Base-by-base conservation (phyloP, 2,113 vertebrate genomes). In the Pholis gunnellus region DNA sequence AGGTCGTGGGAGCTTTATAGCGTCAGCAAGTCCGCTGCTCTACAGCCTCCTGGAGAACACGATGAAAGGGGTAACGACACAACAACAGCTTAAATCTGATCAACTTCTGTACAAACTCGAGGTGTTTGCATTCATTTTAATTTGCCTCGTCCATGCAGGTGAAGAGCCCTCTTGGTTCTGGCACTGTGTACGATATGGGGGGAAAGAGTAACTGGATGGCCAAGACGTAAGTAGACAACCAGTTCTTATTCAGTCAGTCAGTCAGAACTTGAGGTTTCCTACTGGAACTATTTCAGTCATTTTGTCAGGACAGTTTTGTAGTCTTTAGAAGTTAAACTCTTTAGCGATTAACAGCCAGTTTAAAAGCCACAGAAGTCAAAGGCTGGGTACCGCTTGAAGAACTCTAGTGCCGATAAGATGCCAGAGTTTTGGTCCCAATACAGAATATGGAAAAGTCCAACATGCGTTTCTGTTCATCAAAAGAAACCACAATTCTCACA, bases 21-120 rank as follows among this genome's bases (percentile, higher is more conserved):
- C 97, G 77, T 97, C 96, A 34, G 95, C 96, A 18, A 99, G 98
- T 84, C 97, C 98, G 0, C 60, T 99, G 91, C 91, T 99, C 61
- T 94, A 96, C 81, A 91, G 75, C 0, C 91, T 99, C 61, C 88
- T 99, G 6, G 87, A 95, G 83, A 87, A 81, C 44, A 95, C 91
- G 0, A 87, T 98, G 94, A 92, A 93, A 67, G 87, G 81, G 88
- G 97, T 99, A 86, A 96, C 1, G 1, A 8, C 18, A 44, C 46
- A 5, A 25, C 25, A 50, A 50, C 48, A 15, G 8, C 27, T 15
- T 20, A 1, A 25, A 15, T 6, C 0, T 67, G 40, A 38, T 8
- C 0, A 17, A 2, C 0, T 1, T 57, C n/a, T 1, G 5, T 6
- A 2, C 11, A 31, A 29, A 66, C 7, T 13, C 18, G 6, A 1